Evolutionary conservation across 2,797 vertebrate genomes (phyloP).

Genomic region (Valencia hispanica): DNA sequence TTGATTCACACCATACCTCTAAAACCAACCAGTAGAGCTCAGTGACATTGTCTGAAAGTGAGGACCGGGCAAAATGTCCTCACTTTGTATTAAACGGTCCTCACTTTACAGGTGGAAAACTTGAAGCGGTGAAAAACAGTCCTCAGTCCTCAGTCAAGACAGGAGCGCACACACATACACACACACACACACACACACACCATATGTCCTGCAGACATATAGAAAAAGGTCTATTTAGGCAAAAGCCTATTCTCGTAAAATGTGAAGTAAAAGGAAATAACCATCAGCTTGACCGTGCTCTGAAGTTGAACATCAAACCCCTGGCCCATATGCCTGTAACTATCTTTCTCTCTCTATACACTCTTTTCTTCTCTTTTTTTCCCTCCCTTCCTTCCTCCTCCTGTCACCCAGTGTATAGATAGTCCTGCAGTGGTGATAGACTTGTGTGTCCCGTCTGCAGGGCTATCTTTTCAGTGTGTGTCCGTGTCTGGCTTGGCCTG

Average conservation of each 20-base stretch:
- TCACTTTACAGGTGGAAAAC: too few species aligned
- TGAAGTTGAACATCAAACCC: conserved; percentile 63
- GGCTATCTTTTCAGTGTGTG: conserved; percentile 3
- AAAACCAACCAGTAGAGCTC: too few species aligned
- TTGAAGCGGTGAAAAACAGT: too few species aligned
- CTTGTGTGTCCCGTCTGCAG: conserved; percentile 18
- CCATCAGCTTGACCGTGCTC: conserved; percentile 38
- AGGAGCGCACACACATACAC: too few species aligned
- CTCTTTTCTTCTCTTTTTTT: not conserved
- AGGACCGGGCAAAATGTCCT: too few species aligned
- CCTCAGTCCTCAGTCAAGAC: too few species aligned
- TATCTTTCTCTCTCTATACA: conserved; percentile 2
- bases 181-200: conserved; percentile 8
- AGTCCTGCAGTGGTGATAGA: conserved; percentile 43
- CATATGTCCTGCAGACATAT: conserved; percentile 15
- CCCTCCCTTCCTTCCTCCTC: not conserved
- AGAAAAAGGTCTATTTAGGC: conserved; percentile 37
- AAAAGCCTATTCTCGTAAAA: conserved; percentile 57
- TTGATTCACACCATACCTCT: too few species aligned
- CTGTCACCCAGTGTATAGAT: conserved; percentile 54
- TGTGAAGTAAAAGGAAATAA: conserved; percentile 43
- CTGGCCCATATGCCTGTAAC: conserved; percentile 18
- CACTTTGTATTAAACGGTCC: too few species aligned
- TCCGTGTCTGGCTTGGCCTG: not conserved
- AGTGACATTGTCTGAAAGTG: too few species aligned